Evolutionary conservation across 2,888 invertebrate species (phyloP).

Genomic region (Plutella xylostella): DNA sequence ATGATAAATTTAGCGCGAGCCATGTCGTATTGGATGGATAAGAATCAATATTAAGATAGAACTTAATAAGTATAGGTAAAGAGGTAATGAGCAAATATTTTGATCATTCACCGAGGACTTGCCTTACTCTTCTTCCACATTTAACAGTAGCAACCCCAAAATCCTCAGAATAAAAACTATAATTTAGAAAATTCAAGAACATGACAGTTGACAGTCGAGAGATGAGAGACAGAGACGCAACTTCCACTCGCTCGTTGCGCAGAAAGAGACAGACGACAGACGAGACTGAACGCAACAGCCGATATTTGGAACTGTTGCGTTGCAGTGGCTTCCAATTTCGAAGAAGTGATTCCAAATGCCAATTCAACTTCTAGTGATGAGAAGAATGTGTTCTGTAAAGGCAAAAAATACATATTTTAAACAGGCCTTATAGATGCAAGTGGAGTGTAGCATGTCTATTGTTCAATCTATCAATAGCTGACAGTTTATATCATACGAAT

Average conservation of each 20-base stretch:
- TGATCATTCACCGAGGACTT: slow-evolving; percentile 1
- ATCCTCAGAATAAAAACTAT: no score
- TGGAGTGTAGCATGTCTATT: no score
- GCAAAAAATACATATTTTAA: not conserved
- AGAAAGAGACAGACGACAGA: slow-evolving; percentile 56
- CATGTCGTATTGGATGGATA: slow-evolving; percentile 59
- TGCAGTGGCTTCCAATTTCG: slow-evolving; percentile 19
- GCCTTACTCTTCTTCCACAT: not conserved
- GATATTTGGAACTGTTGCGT: slow-evolving; percentile 28
- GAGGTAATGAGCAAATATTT: slow-evolving; percentile 36
- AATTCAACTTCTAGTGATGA: slow-evolving; percentile 37
- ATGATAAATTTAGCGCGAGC: no score
- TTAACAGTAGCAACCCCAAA: no score
- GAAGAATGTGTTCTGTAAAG: slow-evolving; percentile 36
- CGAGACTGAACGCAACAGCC: slow-evolving; percentile 26
- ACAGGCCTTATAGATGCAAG: no score
- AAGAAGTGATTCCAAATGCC: slow-evolving; percentile 24
- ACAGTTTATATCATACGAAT: no score
- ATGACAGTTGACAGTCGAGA: not conserved
- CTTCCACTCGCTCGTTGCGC: no score
- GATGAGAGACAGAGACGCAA: no score
- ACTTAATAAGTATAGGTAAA: slow-evolving; percentile 9
- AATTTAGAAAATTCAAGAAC: no score
- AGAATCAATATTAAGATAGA: slow-evolving; percentile 21
- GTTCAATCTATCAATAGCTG: no score